A percentile compares a stretch with the other conserved stretches of the same genome.
These are phyloP conservation scores for Troglohyphantes excavatus DNA, from an alignment of 2,888 invertebrate genomes.

Conservation along the genomic window DNA sequence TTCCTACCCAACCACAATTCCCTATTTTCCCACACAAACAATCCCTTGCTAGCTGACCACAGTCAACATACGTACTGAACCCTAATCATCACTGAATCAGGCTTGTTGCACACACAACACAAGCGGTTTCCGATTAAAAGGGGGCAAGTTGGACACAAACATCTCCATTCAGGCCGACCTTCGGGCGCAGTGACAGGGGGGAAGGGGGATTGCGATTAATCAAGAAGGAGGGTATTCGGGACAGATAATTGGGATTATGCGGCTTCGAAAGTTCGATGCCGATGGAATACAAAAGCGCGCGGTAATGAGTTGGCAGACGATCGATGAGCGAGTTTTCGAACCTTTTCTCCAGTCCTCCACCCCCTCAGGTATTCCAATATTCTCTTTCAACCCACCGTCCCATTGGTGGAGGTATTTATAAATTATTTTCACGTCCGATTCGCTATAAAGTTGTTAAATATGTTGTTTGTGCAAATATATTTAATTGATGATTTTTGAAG, in stretches of 20 bases:
- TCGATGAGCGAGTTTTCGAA: constrained; percentile 32
- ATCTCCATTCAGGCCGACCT: too few relatives aligned
- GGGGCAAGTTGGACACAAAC: not conserved
- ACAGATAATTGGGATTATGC: not conserved
- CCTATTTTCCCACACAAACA: too few relatives aligned
- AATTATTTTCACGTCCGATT: not conserved
- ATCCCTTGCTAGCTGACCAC: too few relatives aligned
- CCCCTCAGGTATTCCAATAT: constrained; percentile 5
- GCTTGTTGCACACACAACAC: not conserved
- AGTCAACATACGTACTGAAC: too few relatives aligned
- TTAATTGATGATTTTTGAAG: too few relatives aligned
- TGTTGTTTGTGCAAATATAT: too few relatives aligned
- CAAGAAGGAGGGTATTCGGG: too few relatives aligned
- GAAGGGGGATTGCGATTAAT: not conserved
- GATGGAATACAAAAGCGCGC: constrained; percentile 34
- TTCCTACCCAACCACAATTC: too few relatives aligned
- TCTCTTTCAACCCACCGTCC: not conserved
- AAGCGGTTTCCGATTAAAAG: not conserved
- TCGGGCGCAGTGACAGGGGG: too few relatives aligned
- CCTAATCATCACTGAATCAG: not conserved
- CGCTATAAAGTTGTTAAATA: too few relatives aligned
- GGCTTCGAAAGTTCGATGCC: constrained; percentile 14
- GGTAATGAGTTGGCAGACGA: constrained; percentile 39
- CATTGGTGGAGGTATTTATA: not conserved
- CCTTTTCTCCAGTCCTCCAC: not conserved